phyloP scores from a whole-genome alignment of 2,113 vertebrate genomes.

The Puma concolor region DNA sequence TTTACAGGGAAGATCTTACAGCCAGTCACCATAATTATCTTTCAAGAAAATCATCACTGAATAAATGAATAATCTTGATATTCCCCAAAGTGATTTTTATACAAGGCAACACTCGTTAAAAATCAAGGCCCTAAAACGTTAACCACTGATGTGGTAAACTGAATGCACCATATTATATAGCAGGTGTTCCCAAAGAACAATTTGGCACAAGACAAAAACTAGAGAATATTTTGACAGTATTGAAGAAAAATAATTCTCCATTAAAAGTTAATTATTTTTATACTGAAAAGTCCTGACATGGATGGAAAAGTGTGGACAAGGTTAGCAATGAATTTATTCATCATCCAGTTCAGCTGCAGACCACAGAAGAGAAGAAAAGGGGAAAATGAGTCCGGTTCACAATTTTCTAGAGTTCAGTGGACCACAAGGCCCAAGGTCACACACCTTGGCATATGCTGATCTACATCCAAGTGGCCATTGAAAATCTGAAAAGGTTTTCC shows the following conservation, averaged over 20 bases:
- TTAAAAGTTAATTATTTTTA: constrained; percentile 35
- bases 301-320: neutral
- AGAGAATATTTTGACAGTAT: constrained; percentile 41
- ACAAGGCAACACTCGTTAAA: constrained; percentile 75
- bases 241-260: constrained; percentile 70
- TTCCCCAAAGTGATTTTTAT: constrained; percentile 70
- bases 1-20: neutral
- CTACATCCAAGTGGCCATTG: neutral
- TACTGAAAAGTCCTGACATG: neutral
- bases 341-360: neutral
- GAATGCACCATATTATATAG: constrained; percentile 78
- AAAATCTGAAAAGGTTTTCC: neutral
- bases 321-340: neutral
- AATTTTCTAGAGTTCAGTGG: neutral
- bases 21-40: neutral
- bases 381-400: neutral
- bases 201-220: constrained; percentile 81
- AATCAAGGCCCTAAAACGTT: constrained; percentile 80
- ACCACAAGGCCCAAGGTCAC: neutral
- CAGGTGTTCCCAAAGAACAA: constrained; percentile 45
- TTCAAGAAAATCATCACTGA: constrained; percentile 39
- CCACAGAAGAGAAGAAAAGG: neutral
- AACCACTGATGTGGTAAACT: constrained; percentile 77
- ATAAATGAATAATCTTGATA: constrained; percentile 48
- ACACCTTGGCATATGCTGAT: neutral